phyloP scores from a whole-genome alignment of 2,797 vertebrate genomes.

The Babyrousa celebensis region DNA sequence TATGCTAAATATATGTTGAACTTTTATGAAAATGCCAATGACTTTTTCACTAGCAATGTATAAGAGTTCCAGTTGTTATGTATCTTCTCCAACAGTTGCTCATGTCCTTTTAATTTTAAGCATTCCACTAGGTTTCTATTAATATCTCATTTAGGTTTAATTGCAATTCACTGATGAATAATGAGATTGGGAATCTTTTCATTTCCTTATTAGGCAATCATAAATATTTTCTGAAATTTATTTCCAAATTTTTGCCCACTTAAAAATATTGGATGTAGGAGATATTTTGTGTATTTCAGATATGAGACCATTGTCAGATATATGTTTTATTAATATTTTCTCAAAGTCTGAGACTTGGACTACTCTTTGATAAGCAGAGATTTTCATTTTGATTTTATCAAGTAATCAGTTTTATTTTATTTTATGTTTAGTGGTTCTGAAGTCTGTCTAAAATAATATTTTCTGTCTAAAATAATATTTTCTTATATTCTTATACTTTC shows the following conservation, averaged over 20 bases:
- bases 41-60: background rate
- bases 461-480: background rate
- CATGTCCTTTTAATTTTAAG: background rate
- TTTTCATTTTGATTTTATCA: background rate
- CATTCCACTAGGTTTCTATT: background rate
- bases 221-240: background rate
- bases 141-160: background rate
- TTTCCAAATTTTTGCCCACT: background rate
- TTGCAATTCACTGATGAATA: background rate
- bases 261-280: background rate
- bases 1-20: background rate
- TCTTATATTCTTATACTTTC: background rate
- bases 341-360: background rate
- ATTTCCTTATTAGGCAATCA: background rate
- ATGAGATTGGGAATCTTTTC: background rate
- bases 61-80: background rate
- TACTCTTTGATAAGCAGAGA: background rate
- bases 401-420: background rate
- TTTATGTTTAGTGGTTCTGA: background rate
- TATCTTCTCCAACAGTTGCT: background rate
- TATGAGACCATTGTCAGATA: background rate
- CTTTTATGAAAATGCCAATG: background rate
- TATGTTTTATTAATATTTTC: background rate
- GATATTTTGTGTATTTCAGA: background rate
- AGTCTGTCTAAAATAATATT: background rate